These are phyloP conservation scores for Coregonus sp. DNA, from an alignment of 2,797 vertebrate genomes.

Conservation along the genomic window DNA sequence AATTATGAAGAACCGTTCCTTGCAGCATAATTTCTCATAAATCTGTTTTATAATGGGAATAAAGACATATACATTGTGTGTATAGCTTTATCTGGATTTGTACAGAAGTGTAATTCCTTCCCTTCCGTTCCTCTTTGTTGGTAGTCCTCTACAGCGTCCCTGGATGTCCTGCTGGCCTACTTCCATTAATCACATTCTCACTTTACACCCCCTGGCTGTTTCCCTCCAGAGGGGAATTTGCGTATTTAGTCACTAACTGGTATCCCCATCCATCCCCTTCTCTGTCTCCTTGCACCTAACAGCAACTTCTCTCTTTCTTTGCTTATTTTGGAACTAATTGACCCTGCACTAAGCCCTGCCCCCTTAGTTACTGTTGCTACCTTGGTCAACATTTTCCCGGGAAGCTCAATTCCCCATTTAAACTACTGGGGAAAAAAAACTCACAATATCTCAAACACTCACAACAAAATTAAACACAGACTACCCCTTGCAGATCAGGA, in stretches of 20 bases:
- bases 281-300: conserved; percentile 1
- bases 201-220: conserved; percentile 50
- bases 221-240: conserved; percentile 72
- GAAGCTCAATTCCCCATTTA: not conserved
- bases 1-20: not conserved
- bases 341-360: too few relatives aligned
- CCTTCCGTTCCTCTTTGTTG: conserved; percentile 46
- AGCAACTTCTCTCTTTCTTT: not conserved
- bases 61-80: not conserved
- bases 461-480: too few relatives aligned
- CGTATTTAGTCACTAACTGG: conserved; percentile 64
- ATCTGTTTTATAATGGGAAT: not conserved
- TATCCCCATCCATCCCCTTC: conserved; percentile 45
- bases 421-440: not conserved
- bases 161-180: conserved; percentile 64
- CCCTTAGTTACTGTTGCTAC: not conserved
- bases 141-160: conserved; percentile 63
- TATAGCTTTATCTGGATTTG: not conserved
- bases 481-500: too few relatives aligned
- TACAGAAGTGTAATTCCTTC: not conserved
- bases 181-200: conserved; percentile 76
- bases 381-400: not conserved
- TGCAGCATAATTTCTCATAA: not conserved
- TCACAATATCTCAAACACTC: too few relatives aligned
- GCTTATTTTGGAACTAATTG: not conserved